phyloP scores from a whole-genome alignment of 2,888 invertebrate genomes.

The Sialis lutaria region DNA sequence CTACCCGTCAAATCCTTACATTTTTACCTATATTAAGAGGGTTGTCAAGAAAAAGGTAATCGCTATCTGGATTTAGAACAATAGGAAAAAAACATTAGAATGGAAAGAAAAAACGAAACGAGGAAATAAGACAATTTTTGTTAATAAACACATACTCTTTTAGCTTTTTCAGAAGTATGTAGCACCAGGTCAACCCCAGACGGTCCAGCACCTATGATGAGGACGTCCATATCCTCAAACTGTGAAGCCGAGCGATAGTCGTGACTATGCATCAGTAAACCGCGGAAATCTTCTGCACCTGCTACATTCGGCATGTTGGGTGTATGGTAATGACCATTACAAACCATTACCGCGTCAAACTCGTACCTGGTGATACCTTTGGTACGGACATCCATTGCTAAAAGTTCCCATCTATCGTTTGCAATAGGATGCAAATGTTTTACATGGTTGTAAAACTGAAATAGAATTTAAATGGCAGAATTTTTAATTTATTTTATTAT shows the following conservation, averaged over 20 bases:
- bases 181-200: conserved; percentile 18
- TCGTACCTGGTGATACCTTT: conserved; percentile 15
- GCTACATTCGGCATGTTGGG: conserved; percentile 27
- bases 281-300: conserved; percentile 24
- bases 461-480: neutral
- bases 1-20: no score
- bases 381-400: conserved; percentile 17
- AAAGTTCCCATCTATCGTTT: conserved; percentile 19
- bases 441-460: conserved; percentile 6
- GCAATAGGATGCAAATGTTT: conserved; percentile 6
- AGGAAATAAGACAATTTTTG: no score
- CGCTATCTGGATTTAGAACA: no score
- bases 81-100: no score
- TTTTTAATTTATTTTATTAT: no score
- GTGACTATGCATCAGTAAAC: conserved; percentile 23
- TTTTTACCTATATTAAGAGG: no score
- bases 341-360: conserved; percentile 25
- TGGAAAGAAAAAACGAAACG: no score
- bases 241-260: conserved; percentile 22
- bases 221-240: conserved; percentile 19
- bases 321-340: conserved; percentile 32
- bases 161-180: conserved; percentile 9
- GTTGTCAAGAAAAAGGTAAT: no score
- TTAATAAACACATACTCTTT: conserved; percentile 12
- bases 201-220: conserved; percentile 24